These are phyloP conservation scores for Indicator maculatus DNA, from an alignment of 2,113 vertebrate species.

Conservation along the genomic window DNA sequence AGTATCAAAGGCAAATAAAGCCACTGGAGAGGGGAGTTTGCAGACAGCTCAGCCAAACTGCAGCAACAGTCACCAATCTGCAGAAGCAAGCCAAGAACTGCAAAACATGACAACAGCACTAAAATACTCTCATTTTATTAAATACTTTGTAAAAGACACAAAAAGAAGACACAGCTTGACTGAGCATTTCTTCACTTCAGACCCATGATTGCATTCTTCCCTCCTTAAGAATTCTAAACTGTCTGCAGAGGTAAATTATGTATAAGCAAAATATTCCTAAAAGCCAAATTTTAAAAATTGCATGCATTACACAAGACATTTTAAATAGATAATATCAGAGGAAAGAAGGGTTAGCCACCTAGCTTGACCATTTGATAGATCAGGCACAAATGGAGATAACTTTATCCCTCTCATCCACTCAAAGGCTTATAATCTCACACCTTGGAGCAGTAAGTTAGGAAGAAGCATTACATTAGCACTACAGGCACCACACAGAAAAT, in stretches of 20 bases:
- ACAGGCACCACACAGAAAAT: neutral
- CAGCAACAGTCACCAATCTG: neutral
- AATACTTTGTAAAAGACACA: neutral
- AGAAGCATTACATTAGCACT: slow-evolving; percentile 15
- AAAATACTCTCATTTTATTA: neutral
- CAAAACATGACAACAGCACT: neutral
- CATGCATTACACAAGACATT: neutral
- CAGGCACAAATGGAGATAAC: slow-evolving; percentile 45
- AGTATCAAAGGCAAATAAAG: neutral
- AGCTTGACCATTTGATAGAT: slow-evolving; percentile 39
- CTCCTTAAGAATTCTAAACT: slow-evolving; percentile 20
- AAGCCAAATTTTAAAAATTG: neutral
- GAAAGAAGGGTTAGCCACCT: neutral
- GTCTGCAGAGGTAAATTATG: slow-evolving; percentile 15
- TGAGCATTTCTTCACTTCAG: neutral
- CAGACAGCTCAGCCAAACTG: neutral
- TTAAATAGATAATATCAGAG: neutral
- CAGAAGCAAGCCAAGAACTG: neutral
- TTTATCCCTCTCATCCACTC: slow-evolving; percentile 60
- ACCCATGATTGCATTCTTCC: neutral
- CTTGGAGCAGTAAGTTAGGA: slow-evolving; percentile 41
- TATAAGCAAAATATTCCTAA: slow-evolving; percentile 32
- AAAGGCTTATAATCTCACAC: slow-evolving; percentile 50
- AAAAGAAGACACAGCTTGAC: neutral
- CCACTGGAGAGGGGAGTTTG: neutral